phyloP scores from a whole-genome alignment of 2,888 invertebrate genomes.

The Aleiodes testaceus region DNA sequence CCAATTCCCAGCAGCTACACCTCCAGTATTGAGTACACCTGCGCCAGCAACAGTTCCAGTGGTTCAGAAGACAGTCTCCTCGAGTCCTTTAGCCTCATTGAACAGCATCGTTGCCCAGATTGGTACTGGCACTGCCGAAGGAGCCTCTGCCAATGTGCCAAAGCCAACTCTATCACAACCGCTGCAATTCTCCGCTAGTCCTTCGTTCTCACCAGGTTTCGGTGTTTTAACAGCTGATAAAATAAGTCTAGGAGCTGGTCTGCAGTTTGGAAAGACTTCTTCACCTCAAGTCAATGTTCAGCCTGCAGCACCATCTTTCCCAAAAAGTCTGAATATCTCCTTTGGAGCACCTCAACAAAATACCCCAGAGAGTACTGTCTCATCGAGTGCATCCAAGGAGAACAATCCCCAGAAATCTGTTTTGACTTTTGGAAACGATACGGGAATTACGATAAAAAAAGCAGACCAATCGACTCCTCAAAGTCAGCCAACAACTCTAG shows the following conservation, averaged over 20 bases:
- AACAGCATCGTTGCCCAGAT: slow-evolving; percentile 68
- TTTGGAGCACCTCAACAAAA: slow-evolving; percentile 52
- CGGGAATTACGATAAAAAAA: slow-evolving; percentile 27
- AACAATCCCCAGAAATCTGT: slow-evolving; percentile 31
- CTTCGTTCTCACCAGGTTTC: slow-evolving; percentile 37
- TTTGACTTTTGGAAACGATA: slow-evolving; percentile 13
- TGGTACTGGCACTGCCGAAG: slow-evolving; percentile 50
- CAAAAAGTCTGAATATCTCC: slow-evolving; percentile 51
- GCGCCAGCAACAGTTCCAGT: neutral
- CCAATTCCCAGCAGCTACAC: neutral
- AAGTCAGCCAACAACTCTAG: slow-evolving; percentile 3
- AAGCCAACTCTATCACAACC: slow-evolving; percentile 47
- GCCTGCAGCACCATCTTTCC: slow-evolving; percentile 38
- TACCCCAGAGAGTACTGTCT: slow-evolving; percentile 39
- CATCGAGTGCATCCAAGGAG: neutral
- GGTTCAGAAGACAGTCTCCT: slow-evolving; percentile 12
- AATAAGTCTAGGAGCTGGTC: slow-evolving; percentile 48
- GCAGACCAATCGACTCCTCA: slow-evolving; percentile 10
- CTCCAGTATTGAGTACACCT: neutral
- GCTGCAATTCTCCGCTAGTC: slow-evolving; percentile 40
- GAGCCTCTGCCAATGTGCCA: slow-evolving; percentile 3
- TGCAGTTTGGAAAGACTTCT: slow-evolving; percentile 21
- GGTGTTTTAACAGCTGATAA: slow-evolving; percentile 51
- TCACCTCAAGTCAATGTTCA: neutral
- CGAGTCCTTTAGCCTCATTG: slow-evolving; percentile 65